These are phyloP conservation scores for Passer domesticus DNA, from an alignment of 2,113 vertebrate genomes.

Conservation along the genomic window DNA sequence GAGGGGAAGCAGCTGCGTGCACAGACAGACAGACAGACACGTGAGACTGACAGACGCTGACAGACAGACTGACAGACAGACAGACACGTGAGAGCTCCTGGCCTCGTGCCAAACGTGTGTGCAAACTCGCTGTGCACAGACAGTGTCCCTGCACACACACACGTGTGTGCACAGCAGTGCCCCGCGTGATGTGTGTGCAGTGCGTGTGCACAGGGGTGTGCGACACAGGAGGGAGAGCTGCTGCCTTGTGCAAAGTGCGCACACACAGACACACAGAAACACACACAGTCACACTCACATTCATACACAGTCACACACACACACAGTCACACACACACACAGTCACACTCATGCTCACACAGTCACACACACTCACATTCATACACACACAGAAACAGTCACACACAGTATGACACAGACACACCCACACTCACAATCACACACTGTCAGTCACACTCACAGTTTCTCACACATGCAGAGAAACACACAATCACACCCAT, in stretches of 20 bases:
- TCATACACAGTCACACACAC: not conserved
- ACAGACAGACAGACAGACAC: too few species aligned
- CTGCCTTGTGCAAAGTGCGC: not conserved
- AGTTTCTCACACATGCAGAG: too few species aligned
- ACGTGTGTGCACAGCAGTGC: not conserved
- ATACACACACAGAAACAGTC: not conserved
- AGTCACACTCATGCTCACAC: too few species aligned
- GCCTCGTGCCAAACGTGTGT: not conserved
- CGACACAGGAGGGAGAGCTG: not conserved
- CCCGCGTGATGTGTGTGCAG: not conserved
- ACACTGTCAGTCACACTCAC: too few species aligned
- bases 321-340: not conserved
- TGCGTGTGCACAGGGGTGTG: not conserved
- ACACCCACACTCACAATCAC: not conserved
- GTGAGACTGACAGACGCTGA: too few species aligned
- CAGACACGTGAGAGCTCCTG: not conserved
- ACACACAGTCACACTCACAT: not conserved
- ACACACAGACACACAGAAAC: not conserved
- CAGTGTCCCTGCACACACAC: too few species aligned
- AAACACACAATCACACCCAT: not conserved
- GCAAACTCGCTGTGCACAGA: not conserved
- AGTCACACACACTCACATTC: not conserved
- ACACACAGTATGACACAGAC: too few species aligned
- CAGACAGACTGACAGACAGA: too few species aligned
- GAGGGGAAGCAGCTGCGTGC: not conserved